These are phyloP conservation scores for Microvelia longipes DNA, from an alignment of 1,140 invertebrate species.

Conservation along the genomic window DNA sequence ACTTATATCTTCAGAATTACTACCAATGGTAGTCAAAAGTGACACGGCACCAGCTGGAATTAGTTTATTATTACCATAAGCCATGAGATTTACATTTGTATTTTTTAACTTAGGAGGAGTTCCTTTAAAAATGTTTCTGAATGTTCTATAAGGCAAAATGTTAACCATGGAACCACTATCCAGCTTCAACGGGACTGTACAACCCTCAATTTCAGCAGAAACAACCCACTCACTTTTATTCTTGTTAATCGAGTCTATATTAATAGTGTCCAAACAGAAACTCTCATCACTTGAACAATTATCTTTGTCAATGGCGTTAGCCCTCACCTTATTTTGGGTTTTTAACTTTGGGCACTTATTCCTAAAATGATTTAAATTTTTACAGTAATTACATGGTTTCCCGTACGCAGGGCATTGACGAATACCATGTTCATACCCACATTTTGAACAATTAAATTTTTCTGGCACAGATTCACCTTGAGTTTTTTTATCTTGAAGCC, in stretches of 20 bases:
- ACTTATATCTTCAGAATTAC: conserved; percentile 2
- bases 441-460: neutral
- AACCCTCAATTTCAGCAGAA: no score
- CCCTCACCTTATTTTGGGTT: neutral
- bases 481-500: neutral
- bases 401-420: neutral
- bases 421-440: neutral
- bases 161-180: no score
- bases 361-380: neutral
- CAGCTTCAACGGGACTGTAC: no score
- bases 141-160: no score
- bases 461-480: neutral
- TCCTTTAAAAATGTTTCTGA: no score
- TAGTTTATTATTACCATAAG: neutral
- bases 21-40: neutral
- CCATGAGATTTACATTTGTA: no score
- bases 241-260: no score
- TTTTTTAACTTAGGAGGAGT: no score
- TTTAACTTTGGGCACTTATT: neutral
- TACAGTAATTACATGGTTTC: neutral
- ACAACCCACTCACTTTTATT: no score
- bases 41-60: neutral
- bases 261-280: no score
- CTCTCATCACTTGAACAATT: no score
- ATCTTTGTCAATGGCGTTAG: no score